These are phyloP conservation scores for Eriosoma lanigerum DNA, from an alignment of 1,140 invertebrate genomes.

Conservation along the genomic window DNA sequence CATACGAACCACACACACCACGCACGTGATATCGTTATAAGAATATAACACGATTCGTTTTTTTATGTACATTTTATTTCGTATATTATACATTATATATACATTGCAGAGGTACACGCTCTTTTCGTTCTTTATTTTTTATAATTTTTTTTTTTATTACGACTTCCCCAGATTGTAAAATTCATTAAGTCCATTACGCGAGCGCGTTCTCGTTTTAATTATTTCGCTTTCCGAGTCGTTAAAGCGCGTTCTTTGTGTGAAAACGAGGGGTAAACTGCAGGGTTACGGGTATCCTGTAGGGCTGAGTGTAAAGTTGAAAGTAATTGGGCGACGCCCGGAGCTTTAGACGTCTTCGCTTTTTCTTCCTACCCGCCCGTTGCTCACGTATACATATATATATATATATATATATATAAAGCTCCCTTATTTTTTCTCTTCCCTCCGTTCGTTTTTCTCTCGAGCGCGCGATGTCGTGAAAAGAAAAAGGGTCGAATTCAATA, in stretches of 20 bases:
- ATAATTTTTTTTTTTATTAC: constrained; percentile 11
- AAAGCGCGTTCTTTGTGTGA: constrained; percentile 44
- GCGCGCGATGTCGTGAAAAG: constrained; percentile 15
- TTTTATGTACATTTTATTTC: background rate
- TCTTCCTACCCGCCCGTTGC: background rate
- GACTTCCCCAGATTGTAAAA: constrained; percentile 44
- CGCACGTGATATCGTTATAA: constrained; percentile 34
- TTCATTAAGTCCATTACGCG: constrained; percentile 46
- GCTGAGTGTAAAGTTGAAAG: constrained; percentile 49
- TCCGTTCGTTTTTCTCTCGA: constrained; percentile 10
- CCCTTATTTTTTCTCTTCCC: constrained; percentile 20
- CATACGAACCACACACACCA: background rate
- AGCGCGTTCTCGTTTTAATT: constrained; percentile 43
- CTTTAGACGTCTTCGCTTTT: constrained; percentile 51
- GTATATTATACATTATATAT: constrained; percentile 7
- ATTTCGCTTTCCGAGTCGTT: constrained; percentile 45
- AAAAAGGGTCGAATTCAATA: constrained; percentile 49
- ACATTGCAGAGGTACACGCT: background rate
- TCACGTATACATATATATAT: background rate
- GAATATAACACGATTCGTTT: constrained; percentile 14
- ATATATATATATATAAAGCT: no score
- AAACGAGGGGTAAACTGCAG: background rate
- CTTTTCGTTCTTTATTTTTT: no score
- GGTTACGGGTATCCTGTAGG: background rate
- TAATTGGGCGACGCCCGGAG: constrained; percentile 51